Conservation (phyloP, 2,797 vertebrate genomes). For the Limnodromus scolopaceus region DNA sequence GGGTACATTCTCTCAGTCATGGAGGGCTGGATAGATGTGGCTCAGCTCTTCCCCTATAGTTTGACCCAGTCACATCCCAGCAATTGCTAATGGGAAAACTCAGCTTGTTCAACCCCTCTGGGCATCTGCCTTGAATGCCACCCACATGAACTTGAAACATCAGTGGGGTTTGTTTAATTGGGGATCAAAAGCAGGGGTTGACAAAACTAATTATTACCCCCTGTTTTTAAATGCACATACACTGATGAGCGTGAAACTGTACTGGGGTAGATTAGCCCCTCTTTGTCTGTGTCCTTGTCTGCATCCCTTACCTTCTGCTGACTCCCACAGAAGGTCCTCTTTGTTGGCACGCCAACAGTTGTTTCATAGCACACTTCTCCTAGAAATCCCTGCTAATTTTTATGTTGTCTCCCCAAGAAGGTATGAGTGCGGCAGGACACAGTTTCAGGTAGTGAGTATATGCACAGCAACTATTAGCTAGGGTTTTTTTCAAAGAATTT, state of each 20-base stretch:
- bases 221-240: background rate
- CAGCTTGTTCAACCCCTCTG: background rate
- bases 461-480: background rate
- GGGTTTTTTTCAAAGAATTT: background rate
- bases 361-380: background rate
- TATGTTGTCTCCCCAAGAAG: background rate
- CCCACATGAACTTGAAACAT: background rate
- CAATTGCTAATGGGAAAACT: background rate
- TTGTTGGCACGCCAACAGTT: background rate
- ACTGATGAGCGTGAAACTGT: background rate
- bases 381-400: background rate
- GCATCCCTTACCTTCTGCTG: background rate
- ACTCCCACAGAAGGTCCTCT: background rate
- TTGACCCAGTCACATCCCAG: background rate
- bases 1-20: rapidly evolving
- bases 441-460: background rate
- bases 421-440: rapidly evolving
- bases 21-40: background rate
- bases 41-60: background rate
- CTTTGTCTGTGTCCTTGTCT: background rate
- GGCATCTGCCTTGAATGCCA: background rate
- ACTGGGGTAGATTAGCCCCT: background rate
- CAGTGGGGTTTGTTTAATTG: background rate
- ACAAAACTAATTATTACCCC: background rate
- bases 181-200: background rate